Base-by-base conservation (phyloP, 2,113 vertebrate genomes). In the Cheirogaleus medius region DNA sequence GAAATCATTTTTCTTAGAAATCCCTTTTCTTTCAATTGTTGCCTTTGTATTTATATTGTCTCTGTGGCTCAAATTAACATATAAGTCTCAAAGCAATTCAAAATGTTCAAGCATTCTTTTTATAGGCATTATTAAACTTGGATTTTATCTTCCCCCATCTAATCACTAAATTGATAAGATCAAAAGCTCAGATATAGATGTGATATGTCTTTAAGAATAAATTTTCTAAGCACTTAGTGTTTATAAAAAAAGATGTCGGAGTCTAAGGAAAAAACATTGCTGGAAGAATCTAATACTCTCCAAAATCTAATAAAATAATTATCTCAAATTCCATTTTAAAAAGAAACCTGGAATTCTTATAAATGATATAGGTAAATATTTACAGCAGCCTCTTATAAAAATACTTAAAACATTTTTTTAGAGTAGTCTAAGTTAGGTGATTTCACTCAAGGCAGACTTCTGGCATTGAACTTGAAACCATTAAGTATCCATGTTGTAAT, bases 1-100 rank as follows among this genome's bases (percentile, higher is more conserved):
- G 29, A 92, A 83, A 77, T 83, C 3, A 73, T 91, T 93, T 95
- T 74, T 37, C 10, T 74, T 91, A 81, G 37, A 77, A 87, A 83
- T 44, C 34, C 2, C 4, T 89, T 94, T 80, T 76, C 63, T 88
- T 88, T 44, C 47, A 80, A 8, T 6, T 90, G 97, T 95, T 34
- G 58, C 81, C 66, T 97, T 96, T 97, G 37, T 27, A 92, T 94
- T 90, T 90, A 21, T 82, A 68, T 80, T 90, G 34, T 54, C 92
- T 91, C 68, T 92, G 47, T 15, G 56, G 69, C 32, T 42, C 32
- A 76, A 80, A 20, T 95, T 89, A 76, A 83, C 93, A 64, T 95
- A 63, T 91, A 87, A 91, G 37, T 89, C 63, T 60, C 82, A 95
- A 76, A 85, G 13, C n/a, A 85, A 56, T 49, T 92, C 34, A 74